Base-by-base conservation (phyloP, 2,113 vertebrate genomes). In the Todiramphus chloris region DNA sequence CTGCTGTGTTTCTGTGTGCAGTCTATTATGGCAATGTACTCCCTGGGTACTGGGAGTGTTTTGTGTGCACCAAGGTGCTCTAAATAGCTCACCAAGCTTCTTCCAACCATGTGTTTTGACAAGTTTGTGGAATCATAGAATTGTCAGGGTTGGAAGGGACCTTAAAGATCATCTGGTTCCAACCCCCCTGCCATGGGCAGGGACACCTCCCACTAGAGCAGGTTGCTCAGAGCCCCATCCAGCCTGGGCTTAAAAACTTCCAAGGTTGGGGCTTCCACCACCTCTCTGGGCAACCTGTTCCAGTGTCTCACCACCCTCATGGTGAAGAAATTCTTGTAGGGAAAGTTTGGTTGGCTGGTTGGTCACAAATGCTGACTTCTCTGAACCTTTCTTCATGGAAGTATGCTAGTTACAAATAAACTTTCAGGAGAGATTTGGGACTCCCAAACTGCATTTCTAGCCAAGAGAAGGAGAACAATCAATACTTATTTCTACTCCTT, bases 21-120 rank as follows among this genome's bases (percentile, higher is more conserved):
- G 43, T 14, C 35, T 55, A 0, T 18, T 83, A 16, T 41, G 81
- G 70, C 24, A 41, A 3, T 6, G 21, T 56, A 11, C 11, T 59
- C 1, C 31, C 30, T 59, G 37, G 20, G 16, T 46, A 55, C 58
- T 1, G 4, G 4, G 0, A 17, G 18, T n/a, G 8, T 37, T 84
- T 58, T 63, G 15, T 9, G 56, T 82, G 58, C 28, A 53, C 21
- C 46, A 4, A 35, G 6, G 21, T 58, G 27, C 20, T 53, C 37
- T 24, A 14, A 69, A 13, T 15, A 73, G n/a, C 77, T 84, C 68
- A 33, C 31, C 64, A 70, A 30, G 13, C 43, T 48, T 93, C 56
- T 90, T 63, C 33, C 60, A 90, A 5, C 2, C 15, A 9, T 18
- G 27, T 78, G 11, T 84, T 84, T 75, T 75, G 46, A 50, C 55